Base-by-base conservation (phyloP, 2,113 vertebrate genomes). In the Notarius quadriscutis region DNA sequence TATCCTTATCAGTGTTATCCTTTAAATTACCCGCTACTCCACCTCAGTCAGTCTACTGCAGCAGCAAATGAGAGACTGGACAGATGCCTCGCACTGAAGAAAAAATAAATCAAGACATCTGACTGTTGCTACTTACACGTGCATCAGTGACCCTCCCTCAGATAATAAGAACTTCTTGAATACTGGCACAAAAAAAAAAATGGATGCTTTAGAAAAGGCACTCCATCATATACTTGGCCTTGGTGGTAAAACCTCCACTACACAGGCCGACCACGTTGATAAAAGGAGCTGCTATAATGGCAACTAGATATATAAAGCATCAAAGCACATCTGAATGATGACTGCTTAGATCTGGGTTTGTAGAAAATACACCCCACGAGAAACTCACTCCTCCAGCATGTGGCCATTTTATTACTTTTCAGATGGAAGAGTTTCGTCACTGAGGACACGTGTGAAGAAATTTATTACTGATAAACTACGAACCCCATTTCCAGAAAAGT, bases 1-100 rank as follows among this genome's bases (percentile, higher is more conserved):
- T 80, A 80, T 41, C 79, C 30, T 81, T 41, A 81, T 81, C 79
- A 7, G 79, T 57, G 60, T 60, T 93, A 94, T 93, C 92, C 86
- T 91, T 93, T 91, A 88, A 90, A 91, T 91, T 90, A 91, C 67
- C 88, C 71, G 86, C 67, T 87, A 91, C 58, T 63, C 81, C 85
- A 85, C 69, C 84, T 18, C 77, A 92, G 75, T 83, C 87, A 91
- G 72, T 83, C 87, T 10, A 85, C 80, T 48, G 89, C 34, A 50
- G 81, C 63, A 7, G 17, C 72, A n/a, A 80, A 48, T 12, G 7
- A 60, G 58, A 65, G 20, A 15, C 3, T 48, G 58, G 25, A 27
- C 5, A 15, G 62, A 27, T 20, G 34, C 41, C 41, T 41, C 3
- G 41, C 41, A 41, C 41, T 78, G 84, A 65, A 34, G n/a, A 57